phyloP scores from a whole-genome alignment of 2,888 invertebrate species.

The Caenorhabditis parvicauda region DNA sequence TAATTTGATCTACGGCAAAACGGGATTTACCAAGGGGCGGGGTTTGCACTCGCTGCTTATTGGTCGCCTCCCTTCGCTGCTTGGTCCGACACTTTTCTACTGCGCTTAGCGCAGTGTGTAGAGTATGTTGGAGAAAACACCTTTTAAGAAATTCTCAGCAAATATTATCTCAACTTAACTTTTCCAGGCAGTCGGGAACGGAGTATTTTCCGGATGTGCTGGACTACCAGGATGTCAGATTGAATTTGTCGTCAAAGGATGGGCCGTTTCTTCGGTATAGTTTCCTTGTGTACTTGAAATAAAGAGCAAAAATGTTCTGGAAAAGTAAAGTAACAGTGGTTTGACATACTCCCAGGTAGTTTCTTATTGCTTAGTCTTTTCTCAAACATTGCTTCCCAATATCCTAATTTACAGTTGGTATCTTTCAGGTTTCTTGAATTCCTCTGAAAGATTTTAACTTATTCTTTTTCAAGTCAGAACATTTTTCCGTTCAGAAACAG shows the following conservation, averaged over 20 bases:
- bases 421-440: too few relatives aligned
- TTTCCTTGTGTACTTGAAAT: not conserved
- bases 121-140: too few relatives aligned
- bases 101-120: too few relatives aligned
- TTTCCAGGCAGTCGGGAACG: slow-evolving; percentile 38
- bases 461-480: not conserved
- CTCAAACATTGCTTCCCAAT: too few relatives aligned
- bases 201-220: slow-evolving; percentile 53
- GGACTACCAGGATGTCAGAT: slow-evolving; percentile 61
- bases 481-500: not conserved
- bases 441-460: slow-evolving; percentile 3
- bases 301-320: not conserved
- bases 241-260: slow-evolving; percentile 60
- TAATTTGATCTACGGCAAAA: too few relatives aligned
- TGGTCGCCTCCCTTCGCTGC: too few relatives aligned
- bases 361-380: too few relatives aligned
- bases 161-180: not conserved
- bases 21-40: too few relatives aligned
- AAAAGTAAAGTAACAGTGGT: not conserved
- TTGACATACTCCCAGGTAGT: not conserved
- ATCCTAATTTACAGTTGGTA: too few relatives aligned
- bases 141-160: not conserved
- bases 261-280: slow-evolving; percentile 58
- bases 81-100: too few relatives aligned
- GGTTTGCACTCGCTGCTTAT: too few relatives aligned